These are phyloP conservation scores for Oxyura jamaicensis DNA, from an alignment of 2,113 vertebrate genomes.

Conservation along the genomic window DNA sequence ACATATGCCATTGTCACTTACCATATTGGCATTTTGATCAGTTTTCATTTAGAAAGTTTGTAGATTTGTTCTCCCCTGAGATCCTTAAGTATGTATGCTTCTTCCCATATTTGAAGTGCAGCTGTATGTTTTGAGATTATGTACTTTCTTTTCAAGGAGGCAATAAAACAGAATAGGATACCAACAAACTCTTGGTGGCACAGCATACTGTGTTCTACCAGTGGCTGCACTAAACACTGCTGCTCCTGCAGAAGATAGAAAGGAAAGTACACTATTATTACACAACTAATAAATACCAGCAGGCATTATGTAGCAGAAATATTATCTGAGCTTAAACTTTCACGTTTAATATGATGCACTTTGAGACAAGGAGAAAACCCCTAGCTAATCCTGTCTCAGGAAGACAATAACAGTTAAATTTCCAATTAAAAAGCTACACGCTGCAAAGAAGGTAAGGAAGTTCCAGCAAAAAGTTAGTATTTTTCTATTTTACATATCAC, in stretches of 20 bases:
- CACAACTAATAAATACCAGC: background rate
- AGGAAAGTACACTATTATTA: background rate
- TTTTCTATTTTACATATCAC: background rate
- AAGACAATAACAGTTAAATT: background rate
- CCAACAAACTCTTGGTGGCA: background rate
- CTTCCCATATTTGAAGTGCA: background rate
- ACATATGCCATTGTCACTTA: background rate
- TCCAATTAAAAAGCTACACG: background rate
- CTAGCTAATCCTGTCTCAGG: background rate
- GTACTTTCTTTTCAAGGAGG: background rate
- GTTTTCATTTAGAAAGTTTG: background rate
- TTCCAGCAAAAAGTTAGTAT: background rate
- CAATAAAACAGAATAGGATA: background rate
- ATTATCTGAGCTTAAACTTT: background rate
- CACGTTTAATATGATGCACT: background rate
- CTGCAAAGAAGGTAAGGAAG: background rate
- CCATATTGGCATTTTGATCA: background rate
- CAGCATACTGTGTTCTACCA: background rate
- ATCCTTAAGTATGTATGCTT: background rate
- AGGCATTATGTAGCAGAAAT: background rate
- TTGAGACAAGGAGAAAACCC: background rate
- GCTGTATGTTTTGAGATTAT: background rate
- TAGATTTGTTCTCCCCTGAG: background rate
- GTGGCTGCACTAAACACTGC: background rate
- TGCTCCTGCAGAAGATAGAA: background rate